A percentile compares a stretch with the other conserved stretches of the same genome.
Conservation (phyloP, 2,113 vertebrate genomes). For the Tamias sibiricus region DNA sequence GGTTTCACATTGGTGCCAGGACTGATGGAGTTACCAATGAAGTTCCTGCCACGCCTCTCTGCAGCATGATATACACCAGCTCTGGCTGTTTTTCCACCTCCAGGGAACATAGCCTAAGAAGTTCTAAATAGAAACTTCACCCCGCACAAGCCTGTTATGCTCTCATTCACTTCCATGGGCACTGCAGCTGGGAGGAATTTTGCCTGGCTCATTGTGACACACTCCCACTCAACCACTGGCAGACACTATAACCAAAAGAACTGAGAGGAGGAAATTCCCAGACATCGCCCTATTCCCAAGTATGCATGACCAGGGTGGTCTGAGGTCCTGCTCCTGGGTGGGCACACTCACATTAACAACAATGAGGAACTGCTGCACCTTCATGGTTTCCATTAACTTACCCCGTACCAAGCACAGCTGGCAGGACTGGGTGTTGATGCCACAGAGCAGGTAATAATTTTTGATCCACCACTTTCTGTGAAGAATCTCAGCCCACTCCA, state of each 20-base stretch:
- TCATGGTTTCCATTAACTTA: background rate
- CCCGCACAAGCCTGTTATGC: background rate
- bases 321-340: background rate
- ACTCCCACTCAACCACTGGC: background rate
- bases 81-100: background rate
- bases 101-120: background rate
- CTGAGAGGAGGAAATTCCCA: background rate
- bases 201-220: background rate
- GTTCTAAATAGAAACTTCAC: background rate
- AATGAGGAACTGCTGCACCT: too few relatives aligned
- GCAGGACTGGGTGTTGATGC: background rate
- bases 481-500: background rate
- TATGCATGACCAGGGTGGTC: background rate
- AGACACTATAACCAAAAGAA: too few relatives aligned
- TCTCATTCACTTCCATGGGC: background rate
- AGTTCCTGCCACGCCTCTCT: background rate
- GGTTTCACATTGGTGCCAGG: background rate
- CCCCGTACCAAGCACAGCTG: background rate
- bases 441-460: background rate
- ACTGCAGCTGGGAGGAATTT: background rate
- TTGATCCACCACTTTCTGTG: background rate
- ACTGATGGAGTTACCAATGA: background rate
- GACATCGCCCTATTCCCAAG: background rate
- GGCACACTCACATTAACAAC: background rate
- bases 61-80: too few relatives aligned